Evolutionary conservation across 2,113 vertebrate genomes (phyloP).

Genomic region (Pongo abelii): DNA sequence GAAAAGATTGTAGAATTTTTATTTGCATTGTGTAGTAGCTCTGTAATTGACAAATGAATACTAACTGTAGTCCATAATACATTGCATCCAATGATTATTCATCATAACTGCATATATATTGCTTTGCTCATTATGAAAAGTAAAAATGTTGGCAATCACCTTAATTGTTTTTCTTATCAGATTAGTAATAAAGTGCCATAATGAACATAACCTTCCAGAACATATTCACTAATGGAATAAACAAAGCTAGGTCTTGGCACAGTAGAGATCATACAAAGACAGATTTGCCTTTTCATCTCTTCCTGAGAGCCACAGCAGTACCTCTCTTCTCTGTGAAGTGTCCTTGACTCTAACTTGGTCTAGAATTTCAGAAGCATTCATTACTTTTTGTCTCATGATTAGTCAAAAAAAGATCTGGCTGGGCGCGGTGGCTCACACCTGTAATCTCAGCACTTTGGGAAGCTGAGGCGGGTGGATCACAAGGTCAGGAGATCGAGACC

Average conservation of each 20-base stretch:
- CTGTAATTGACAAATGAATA: slow-evolving; percentile 56
- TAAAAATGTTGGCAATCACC: slow-evolving; percentile 45
- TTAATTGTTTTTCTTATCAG: slow-evolving; percentile 77
- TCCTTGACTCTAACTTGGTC: slow-evolving; percentile 79
- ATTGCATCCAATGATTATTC: slow-evolving; percentile 47
- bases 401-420: slow-evolving; percentile 61
- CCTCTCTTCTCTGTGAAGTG: slow-evolving; percentile 64
- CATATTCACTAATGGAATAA: slow-evolving; percentile 81
- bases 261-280: slow-evolving; percentile 75
- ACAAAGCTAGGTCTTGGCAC: slow-evolving; percentile 83
- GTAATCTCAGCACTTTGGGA: too few species aligned
- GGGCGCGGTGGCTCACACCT: too few species aligned
- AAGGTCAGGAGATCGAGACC: too few species aligned
- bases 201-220: slow-evolving; percentile 77
- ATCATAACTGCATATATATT: slow-evolving; percentile 69
- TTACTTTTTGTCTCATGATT: slow-evolving; percentile 43
- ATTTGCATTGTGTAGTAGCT: not conserved
- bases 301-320: slow-evolving; percentile 74
- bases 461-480: too few species aligned
- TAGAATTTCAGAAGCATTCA: slow-evolving; percentile 81
- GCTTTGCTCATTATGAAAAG: slow-evolving; percentile 38
- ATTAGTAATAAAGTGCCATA: slow-evolving; percentile 70
- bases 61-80: slow-evolving; percentile 11
- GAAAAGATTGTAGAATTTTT: slow-evolving; percentile 41
- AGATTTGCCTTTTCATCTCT: slow-evolving; percentile 79